phyloP scores from a whole-genome alignment of 2,113 vertebrate species.

The Taurulus bubalis region DNA sequence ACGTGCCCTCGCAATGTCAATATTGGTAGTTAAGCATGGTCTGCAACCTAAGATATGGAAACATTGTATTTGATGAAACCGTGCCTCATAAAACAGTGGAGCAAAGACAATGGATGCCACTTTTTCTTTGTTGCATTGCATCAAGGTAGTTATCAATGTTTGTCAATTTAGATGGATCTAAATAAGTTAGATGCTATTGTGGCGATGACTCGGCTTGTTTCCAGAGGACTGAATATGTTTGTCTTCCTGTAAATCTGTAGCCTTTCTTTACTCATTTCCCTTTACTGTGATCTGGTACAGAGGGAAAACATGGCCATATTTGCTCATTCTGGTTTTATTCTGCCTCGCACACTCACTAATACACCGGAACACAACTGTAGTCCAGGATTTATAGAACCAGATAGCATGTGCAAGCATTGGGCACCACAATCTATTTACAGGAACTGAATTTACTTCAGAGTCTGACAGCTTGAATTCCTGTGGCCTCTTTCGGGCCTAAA shows the following conservation, averaged over 20 bases:
- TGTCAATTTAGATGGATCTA: slow-evolving; percentile 26
- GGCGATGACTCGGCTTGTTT: slow-evolving; percentile 11
- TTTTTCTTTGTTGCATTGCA: slow-evolving; percentile 26
- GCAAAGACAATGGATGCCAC: neutral
- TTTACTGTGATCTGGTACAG: slow-evolving; percentile 30
- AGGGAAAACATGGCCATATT: slow-evolving; percentile 33
- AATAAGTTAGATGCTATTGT: slow-evolving; percentile 19
- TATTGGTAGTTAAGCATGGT: slow-evolving; percentile 63
- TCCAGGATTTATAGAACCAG: slow-evolving; percentile 57
- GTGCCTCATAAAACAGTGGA: slow-evolving; percentile 3
- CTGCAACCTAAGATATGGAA: slow-evolving; percentile 32
- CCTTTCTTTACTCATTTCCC: slow-evolving; percentile 20
- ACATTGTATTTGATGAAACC: slow-evolving; percentile 37
- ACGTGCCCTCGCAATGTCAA: slow-evolving; percentile 68
- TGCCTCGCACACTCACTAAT: slow-evolving; percentile 41
- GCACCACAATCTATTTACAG: slow-evolving; percentile 72
- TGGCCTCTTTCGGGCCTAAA: slow-evolving; percentile 71
- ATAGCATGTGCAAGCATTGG: slow-evolving; percentile 63
- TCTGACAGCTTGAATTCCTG: slow-evolving; percentile 78
- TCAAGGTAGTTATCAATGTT: slow-evolving; percentile 21
- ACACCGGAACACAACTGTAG: slow-evolving; percentile 43
- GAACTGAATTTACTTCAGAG: slow-evolving; percentile 76
- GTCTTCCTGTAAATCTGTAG: slow-evolving; percentile 18
- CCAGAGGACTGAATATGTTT: slow-evolving; percentile 5
- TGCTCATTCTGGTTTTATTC: slow-evolving; percentile 36